Conservation (phyloP, 2,113 vertebrate species). For the Sminthopsis crassicaudata region DNA sequence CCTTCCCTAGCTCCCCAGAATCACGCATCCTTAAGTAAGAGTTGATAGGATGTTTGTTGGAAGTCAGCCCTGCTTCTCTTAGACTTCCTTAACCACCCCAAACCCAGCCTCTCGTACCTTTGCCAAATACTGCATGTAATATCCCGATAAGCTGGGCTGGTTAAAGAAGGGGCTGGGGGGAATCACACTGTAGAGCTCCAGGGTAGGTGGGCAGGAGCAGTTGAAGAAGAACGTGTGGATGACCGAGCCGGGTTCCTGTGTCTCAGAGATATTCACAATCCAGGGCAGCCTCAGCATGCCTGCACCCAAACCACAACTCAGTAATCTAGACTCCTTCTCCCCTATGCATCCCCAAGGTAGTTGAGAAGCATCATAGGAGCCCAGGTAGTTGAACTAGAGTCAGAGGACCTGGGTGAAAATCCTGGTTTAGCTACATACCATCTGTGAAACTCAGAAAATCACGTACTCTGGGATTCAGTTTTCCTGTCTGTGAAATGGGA, state of each 20-base stretch:
- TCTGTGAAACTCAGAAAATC: neutral
- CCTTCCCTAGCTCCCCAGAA: neutral
- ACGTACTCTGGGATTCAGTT: neutral
- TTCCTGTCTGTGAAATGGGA: neutral
- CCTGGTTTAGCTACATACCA: neutral
- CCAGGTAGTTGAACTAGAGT: too few species aligned
- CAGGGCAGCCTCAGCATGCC: constrained; percentile 72
- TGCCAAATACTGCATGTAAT: constrained; percentile 24
- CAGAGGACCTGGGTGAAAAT: neutral
- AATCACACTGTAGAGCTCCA: constrained; percentile 62
- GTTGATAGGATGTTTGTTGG: neutral
- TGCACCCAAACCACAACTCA: constrained; percentile 23
- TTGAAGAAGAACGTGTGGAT: constrained; percentile 72
- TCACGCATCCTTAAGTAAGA: neutral
- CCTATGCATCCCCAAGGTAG: accelerated
- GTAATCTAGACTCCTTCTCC: neutral
- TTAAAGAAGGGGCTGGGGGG: constrained; percentile 77
- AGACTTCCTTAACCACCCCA: too few species aligned
- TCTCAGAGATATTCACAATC: constrained; percentile 75
- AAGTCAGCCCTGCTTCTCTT: neutral
- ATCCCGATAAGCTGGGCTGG: constrained; percentile 46
- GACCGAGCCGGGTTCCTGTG: accelerated
- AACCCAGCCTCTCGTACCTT: constrained; percentile 43
- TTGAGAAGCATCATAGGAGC: accelerated
- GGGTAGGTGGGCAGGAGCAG: constrained; percentile 59